phyloP scores from a whole-genome alignment of 2,797 vertebrate species.

The Clarias fuscus region DNA sequence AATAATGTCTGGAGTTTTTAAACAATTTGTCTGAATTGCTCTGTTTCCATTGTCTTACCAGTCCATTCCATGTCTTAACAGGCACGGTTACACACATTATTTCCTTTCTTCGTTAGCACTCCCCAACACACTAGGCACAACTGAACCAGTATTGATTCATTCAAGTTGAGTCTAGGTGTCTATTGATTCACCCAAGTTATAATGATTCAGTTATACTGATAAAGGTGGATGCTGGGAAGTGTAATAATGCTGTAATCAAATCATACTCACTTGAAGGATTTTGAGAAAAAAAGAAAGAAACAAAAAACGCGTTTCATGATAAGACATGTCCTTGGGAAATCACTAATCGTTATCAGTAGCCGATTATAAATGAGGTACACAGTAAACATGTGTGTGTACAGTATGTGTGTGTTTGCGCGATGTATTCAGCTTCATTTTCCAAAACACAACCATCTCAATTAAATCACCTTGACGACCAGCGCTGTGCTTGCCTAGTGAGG shows the following conservation, averaged over 20 bases:
- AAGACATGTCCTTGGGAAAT: not conserved
- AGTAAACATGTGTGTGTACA: not conserved
- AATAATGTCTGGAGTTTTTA: slow-evolving; percentile 22
- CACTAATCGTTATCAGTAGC: not conserved
- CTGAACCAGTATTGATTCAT: slow-evolving; percentile 32
- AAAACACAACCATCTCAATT: not conserved
- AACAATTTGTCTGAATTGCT: slow-evolving; percentile 33
- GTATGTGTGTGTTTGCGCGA: not conserved
- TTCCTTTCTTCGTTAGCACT: not conserved
- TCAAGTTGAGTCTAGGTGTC: slow-evolving; percentile 14
- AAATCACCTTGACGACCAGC: not conserved
- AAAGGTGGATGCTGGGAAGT: slow-evolving; percentile 1
- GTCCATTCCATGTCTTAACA: not conserved
- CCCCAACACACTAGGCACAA: not conserved
- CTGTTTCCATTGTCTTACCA: not conserved
- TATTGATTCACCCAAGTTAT: slow-evolving; percentile 30
- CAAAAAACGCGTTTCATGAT: not conserved
- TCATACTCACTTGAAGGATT: slow-evolving; percentile 15
- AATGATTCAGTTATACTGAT: slow-evolving; percentile 10
- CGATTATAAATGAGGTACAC: not conserved
- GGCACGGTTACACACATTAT: not conserved
- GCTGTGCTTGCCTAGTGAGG: not conserved
- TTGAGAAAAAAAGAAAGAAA: not conserved
- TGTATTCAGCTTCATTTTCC: not conserved
- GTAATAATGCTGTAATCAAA: slow-evolving; percentile 11